These are phyloP conservation scores for Lampris incognitus DNA, from an alignment of 2,113 vertebrate species.

Conservation along the genomic window DNA sequence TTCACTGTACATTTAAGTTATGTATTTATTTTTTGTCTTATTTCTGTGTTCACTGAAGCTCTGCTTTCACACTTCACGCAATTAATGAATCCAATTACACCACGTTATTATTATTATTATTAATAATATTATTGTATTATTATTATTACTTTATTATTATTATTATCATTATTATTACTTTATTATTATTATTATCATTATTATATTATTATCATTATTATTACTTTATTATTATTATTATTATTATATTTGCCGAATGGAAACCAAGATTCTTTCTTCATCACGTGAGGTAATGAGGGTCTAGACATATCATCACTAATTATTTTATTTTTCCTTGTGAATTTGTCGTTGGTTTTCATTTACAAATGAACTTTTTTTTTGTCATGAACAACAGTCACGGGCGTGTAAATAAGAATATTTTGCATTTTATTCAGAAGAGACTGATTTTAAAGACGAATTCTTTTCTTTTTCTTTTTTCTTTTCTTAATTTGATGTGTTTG, in stretches of 20 bases:
- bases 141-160: conserved; percentile 28
- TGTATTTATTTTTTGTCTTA: conserved; percentile 78
- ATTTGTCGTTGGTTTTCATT: conserved; percentile 40
- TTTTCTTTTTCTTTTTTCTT: conserved; percentile 12
- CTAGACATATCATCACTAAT: conserved; percentile 42
- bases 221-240: conserved; percentile 49
- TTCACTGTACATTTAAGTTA: conserved; percentile 77
- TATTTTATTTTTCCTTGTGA: conserved; percentile 26
- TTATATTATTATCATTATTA: conserved; percentile 39
- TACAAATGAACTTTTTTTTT: conserved; percentile 33
- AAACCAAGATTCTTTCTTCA: conserved; percentile 19
- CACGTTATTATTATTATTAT: conserved; percentile 27
- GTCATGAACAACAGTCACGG: conserved; percentile 47
- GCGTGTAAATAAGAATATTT: conserved; percentile 85
- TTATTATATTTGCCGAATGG: not conserved
- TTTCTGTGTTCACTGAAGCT: conserved; percentile 56
- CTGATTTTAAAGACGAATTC: conserved; percentile 58
- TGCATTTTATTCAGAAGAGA: conserved; percentile 74
- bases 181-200: conserved; percentile 50
- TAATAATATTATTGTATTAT: not conserved
- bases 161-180: conserved; percentile 49
- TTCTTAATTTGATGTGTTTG: conserved; percentile 22
- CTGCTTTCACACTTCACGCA: conserved; percentile 1
- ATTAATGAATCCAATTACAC: conserved; percentile 39
- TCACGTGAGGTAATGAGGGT: not conserved